Percentiles rank a stretch among this genome's conserved stretches.
phyloP scores from a whole-genome alignment of 1,140 invertebrate species.

The Megalonaias nervosa region DNA sequence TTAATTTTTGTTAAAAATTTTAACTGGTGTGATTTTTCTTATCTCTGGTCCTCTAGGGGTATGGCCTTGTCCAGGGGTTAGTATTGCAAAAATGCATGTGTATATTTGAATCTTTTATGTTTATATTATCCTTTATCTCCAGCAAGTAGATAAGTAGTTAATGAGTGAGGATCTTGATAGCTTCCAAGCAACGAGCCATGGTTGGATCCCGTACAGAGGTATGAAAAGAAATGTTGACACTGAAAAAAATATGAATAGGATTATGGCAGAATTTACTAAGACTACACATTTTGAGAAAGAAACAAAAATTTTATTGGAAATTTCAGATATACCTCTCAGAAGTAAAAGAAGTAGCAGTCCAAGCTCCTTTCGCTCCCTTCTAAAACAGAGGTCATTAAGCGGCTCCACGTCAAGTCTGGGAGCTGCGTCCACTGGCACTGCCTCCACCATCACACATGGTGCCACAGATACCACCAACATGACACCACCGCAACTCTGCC shows the following conservation, averaged over 20 bases:
- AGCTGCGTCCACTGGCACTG: constrained; percentile 21
- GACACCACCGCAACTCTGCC: constrained; percentile 20
- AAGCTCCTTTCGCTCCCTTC: constrained; percentile 13
- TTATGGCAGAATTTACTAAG: not conserved
- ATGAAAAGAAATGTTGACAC: not conserved
- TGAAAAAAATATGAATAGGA: not conserved
- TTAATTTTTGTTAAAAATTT: too few relatives aligned
- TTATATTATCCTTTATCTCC: too few relatives aligned
- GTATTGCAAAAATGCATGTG: too few relatives aligned
- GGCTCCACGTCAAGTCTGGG: constrained; percentile 26
- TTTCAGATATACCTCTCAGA: constrained; percentile 26
- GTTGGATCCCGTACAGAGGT: too few relatives aligned
- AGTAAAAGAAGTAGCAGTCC: constrained; percentile 37
- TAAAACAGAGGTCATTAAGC: constrained; percentile 28
- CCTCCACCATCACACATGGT: constrained; percentile 35
- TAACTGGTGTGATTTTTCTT: too few relatives aligned
- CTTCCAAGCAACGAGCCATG: too few relatives aligned
- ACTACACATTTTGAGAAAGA: not conserved
- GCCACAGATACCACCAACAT: constrained; percentile 30
- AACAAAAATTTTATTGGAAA: not conserved
- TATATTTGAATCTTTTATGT: too few relatives aligned
- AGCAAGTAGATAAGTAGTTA: too few relatives aligned
- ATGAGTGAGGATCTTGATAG: too few relatives aligned
- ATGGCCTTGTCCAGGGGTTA: too few relatives aligned
- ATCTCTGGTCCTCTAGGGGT: too few relatives aligned